These are phyloP conservation scores for Drosophila sp. DNA, from an alignment of 1,140 invertebrate species.

Conservation along the genomic window DNA sequence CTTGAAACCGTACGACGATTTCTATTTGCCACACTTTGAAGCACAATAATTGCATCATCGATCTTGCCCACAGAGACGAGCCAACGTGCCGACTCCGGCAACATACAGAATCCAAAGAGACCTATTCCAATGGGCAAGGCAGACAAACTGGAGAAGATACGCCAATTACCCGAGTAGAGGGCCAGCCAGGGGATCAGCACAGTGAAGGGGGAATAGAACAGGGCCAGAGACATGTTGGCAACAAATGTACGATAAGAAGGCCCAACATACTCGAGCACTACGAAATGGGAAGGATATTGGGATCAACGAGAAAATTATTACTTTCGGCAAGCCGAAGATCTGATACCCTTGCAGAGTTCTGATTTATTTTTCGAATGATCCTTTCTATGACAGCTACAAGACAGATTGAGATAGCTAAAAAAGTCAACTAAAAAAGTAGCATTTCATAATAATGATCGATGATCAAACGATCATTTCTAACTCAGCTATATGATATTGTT, in stretches of 20 bases:
- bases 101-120: slow-evolving; percentile 88
- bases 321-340: too few relatives aligned
- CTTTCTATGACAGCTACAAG: too few relatives aligned
- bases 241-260: slow-evolving; percentile 93
- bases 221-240: slow-evolving; percentile 93
- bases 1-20: slow-evolving; percentile 90
- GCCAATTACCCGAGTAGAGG: slow-evolving; percentile 89
- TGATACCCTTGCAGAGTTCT: too few relatives aligned
- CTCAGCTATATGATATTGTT: too few relatives aligned
- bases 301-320: background rate
- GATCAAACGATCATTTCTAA: too few relatives aligned
- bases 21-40: slow-evolving; percentile 90
- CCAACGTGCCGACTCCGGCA: slow-evolving; percentile 94
- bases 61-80: slow-evolving; percentile 92
- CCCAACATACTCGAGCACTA: slow-evolving; percentile 93
- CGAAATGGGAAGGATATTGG: slow-evolving; percentile 42
- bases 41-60: slow-evolving; percentile 90
- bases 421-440: too few relatives aligned
- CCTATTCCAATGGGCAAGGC: slow-evolving; percentile 89
- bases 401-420: too few relatives aligned
- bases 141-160: slow-evolving; percentile 88
- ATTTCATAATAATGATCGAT: too few relatives aligned
- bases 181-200: slow-evolving; percentile 92
- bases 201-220: slow-evolving; percentile 92
- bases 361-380: too few relatives aligned